Conservation (phyloP, 1,140 invertebrate genomes). For the Magallana gigas region DNA sequence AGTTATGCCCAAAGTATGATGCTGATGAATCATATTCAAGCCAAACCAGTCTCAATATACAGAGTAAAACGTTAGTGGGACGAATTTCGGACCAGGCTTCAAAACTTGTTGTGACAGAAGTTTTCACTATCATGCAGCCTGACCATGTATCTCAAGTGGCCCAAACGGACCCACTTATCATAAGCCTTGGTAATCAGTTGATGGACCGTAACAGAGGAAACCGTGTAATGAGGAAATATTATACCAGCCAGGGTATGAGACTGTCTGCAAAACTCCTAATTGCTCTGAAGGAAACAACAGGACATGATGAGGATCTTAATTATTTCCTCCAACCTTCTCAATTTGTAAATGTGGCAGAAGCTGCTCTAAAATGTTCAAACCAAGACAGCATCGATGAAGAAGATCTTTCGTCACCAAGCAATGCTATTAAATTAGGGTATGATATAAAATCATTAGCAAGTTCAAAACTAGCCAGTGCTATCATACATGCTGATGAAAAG, state of each 20-base stretch:
- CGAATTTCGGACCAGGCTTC: background rate
- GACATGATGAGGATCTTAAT: slow-evolving; percentile 6
- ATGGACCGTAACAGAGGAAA: slow-evolving; percentile 52
- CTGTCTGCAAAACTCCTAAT: slow-evolving; percentile 43
- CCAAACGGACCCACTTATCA: slow-evolving; percentile 43
- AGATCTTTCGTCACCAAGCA: slow-evolving; percentile 57
- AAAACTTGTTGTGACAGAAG: slow-evolving; percentile 39
- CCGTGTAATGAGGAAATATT: slow-evolving; percentile 47
- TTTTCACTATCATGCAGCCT: slow-evolving; percentile 48
- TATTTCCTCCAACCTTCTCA: slow-evolving; percentile 42
- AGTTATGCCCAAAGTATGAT: background rate
- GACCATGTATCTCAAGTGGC: slow-evolving; percentile 40
- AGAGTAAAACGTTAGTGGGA: slow-evolving; percentile 44
- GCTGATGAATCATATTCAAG: background rate
- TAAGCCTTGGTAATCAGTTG: slow-evolving; percentile 52
- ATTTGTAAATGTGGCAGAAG: slow-evolving; percentile 48
- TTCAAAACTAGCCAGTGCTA: slow-evolving; percentile 38
- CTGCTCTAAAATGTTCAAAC: slow-evolving; percentile 44
- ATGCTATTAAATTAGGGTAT: slow-evolving; percentile 56
- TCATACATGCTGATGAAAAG: slow-evolving; percentile 10
- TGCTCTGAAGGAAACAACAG: background rate
- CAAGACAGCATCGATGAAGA: slow-evolving; percentile 55
- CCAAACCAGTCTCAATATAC: slow-evolving; percentile 36
- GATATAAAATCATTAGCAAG: slow-evolving; percentile 53
- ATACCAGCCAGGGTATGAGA: slow-evolving; percentile 49